Evolutionary conservation across 2,113 vertebrate species (phyloP).

Genomic region (Perccottus glenii): DNA sequence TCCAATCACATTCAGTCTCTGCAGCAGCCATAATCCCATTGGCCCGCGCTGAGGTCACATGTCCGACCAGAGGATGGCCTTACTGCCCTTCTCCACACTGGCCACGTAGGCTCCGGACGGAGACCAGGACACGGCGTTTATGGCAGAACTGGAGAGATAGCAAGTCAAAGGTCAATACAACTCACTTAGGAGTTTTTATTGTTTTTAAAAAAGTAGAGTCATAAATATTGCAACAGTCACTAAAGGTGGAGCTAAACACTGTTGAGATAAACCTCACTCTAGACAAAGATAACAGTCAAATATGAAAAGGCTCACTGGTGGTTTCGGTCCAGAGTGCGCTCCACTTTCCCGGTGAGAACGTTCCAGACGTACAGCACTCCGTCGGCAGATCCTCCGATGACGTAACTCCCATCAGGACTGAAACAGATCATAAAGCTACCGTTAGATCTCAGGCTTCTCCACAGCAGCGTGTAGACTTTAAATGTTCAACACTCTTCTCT

Average conservation of each 20-base stretch:
- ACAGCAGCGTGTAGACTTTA: no score
- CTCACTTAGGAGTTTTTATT: no score
- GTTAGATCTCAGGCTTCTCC: neutral
- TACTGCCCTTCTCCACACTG: constrained; percentile 95
- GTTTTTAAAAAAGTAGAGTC: no score
- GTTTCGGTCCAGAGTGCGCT: constrained; percentile 85
- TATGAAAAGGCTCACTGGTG: constrained; percentile 83
- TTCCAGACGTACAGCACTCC: constrained; percentile 92
- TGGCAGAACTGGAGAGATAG: constrained; percentile 82
- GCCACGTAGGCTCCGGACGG: constrained; percentile 87
- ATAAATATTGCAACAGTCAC: no score
- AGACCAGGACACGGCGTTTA: constrained; percentile 94
- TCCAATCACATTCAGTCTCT: constrained; percentile 6
- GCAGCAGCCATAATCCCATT: neutral
- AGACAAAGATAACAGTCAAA: no score
- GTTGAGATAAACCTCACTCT: no score
- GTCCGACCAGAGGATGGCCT: constrained; percentile 93
- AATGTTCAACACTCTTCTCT: no score
- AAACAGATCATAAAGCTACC: neutral
- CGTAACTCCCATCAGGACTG: constrained; percentile 91
- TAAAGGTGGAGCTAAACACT: no score
- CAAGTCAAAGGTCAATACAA: neutral
- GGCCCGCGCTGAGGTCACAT: constrained; percentile 74
- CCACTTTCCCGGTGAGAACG: constrained; percentile 90
- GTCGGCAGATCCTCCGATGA: constrained; percentile 91